A percentile compares a stretch with the other conserved stretches of the same genome.
phyloP scores from a whole-genome alignment of 1,140 invertebrate genomes.

The Antheraea pernyi region DNA sequence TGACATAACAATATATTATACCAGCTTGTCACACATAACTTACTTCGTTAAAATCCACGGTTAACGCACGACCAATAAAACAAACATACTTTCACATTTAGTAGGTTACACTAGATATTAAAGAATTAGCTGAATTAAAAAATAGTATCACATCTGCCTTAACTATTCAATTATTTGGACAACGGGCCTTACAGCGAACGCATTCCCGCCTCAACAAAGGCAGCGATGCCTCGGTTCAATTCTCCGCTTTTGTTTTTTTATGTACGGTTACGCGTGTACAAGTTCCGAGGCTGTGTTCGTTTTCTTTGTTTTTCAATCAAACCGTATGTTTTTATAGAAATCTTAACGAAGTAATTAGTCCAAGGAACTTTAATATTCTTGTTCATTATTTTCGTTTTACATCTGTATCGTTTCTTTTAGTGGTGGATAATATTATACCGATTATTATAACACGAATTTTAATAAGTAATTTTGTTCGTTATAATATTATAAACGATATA shows the following conservation, averaged over 20 bases:
- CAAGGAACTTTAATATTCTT: not conserved
- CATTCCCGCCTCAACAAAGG: slow-evolving; percentile 41
- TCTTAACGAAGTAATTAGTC: slow-evolving; percentile 3
- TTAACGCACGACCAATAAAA: no score
- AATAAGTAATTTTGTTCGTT: no score
- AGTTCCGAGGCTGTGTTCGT: slow-evolving; percentile 9
- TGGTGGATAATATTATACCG: no score
- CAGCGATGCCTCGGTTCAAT: slow-evolving; percentile 30
- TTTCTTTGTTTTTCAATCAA: not conserved
- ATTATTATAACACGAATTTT: no score
- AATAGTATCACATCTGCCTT: not conserved
- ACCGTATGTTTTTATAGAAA: not conserved
- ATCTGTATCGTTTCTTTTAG: not conserved
- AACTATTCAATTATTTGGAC: slow-evolving; percentile 5
- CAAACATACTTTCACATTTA: no score
- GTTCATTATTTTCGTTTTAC: not conserved
- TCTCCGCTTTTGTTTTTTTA: slow-evolving; percentile 38
- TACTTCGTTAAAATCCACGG: no score
- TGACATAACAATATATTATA: no score
- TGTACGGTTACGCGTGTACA: slow-evolving; percentile 13
- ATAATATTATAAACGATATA: no score
- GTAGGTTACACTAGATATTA: no score
- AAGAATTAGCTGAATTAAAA: not conserved
- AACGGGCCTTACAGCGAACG: slow-evolving; percentile 25
- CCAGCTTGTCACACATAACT: no score